A percentile compares a stretch with the other conserved stretches of the same genome.
phyloP scores from a whole-genome alignment of 1,140 invertebrate species.

The Agraylea sexmaculata region DNA sequence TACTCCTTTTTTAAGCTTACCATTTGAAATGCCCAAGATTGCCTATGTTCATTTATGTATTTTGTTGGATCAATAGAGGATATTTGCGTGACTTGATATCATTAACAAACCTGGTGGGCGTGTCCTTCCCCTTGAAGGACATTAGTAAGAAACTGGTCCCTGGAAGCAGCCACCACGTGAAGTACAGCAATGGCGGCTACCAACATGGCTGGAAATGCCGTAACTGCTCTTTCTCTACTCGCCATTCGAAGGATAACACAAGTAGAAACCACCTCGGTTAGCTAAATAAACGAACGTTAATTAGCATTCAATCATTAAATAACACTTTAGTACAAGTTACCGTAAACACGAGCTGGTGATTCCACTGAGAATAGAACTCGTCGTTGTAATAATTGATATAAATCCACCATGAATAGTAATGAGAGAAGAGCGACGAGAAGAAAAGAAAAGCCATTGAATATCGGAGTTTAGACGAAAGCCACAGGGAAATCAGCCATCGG shows the following conservation, averaged over 20 bases:
- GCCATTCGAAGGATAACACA: conserved; percentile 47
- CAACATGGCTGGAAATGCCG: conserved; percentile 48
- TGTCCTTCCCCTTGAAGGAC: conserved; percentile 57
- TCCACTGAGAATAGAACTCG: conserved; percentile 65
- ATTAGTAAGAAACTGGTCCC: conserved; percentile 66
- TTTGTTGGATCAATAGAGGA: no score
- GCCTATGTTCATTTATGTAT: no score
- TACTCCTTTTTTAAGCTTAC: no score
- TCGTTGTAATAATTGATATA: conserved; percentile 80
- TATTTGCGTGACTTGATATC: no score
- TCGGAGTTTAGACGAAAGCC: conserved; percentile 44
- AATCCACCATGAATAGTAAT: conserved; percentile 78
- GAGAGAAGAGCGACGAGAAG: conserved; percentile 58
- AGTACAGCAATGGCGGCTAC: conserved; percentile 55
- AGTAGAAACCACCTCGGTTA: conserved; percentile 63
- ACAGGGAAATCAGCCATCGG: conserved; percentile 48
- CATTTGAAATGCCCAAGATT: no score
- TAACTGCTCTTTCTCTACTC: conserved; percentile 43
- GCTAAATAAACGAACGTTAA: conserved; percentile 21
- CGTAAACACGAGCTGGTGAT: conserved; percentile 65
- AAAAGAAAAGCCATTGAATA: conserved; percentile 61
- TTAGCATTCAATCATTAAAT: neutral
- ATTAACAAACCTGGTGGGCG: conserved; percentile 57
- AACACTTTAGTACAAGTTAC: conserved; percentile 21
- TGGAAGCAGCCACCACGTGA: conserved; percentile 59